A percentile compares a stretch with the other conserved stretches of the same genome.
Conservation (phyloP, 1,140 invertebrate species). For the Alviniconcha marisindica region DNA sequence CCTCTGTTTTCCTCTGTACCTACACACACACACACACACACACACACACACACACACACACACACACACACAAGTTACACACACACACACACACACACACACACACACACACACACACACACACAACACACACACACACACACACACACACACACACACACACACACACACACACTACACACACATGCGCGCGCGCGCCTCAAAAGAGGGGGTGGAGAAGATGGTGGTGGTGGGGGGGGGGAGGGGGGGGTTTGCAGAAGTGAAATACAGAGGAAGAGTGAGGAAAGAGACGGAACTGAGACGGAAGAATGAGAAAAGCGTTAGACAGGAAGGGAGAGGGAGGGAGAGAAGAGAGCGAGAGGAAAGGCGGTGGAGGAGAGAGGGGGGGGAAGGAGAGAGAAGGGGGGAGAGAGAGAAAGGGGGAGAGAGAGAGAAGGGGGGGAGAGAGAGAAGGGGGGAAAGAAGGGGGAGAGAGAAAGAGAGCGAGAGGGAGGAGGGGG, state of each 20-base stretch:
- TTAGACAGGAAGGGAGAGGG: background rate
- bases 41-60: no score
- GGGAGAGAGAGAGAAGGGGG: background rate
- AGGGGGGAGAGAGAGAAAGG: background rate
- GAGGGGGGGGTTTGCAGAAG: background rate
- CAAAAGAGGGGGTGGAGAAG: no score
- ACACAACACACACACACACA: no score
- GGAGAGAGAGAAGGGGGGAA: background rate
- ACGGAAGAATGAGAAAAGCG: background rate
- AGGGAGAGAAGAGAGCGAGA: background rate
- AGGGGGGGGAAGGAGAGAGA: background rate
- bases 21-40: no score
- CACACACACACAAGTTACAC: no score
- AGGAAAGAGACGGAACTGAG: background rate
- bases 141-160: no score
- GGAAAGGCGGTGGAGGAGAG: constrained; percentile 1
- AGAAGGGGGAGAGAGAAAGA: background rate
- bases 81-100: no score
- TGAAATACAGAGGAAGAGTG: background rate
- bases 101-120: no score
- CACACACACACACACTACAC: no score
- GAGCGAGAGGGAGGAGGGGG: background rate
- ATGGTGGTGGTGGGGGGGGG: no score
- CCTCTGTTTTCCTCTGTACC: no score
- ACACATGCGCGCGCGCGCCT: no score